Evolutionary conservation across 2,888 invertebrate species (phyloP).

Genomic region (Cephonodes hylas): DNA sequence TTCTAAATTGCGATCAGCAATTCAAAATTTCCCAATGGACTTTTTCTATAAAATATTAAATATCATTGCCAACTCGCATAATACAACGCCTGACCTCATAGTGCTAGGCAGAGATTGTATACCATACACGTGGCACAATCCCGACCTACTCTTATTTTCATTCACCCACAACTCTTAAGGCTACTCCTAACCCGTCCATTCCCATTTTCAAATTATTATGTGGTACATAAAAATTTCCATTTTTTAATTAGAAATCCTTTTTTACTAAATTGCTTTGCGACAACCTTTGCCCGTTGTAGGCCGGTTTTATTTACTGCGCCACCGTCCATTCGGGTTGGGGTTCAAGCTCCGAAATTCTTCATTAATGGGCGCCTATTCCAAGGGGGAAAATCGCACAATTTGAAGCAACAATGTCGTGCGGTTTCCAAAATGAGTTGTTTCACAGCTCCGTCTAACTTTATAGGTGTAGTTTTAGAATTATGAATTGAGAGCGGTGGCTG

Average conservation of each 20-base stretch:
- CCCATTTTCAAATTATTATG: neutral
- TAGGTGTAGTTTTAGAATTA: neutral
- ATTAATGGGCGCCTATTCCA: constrained; percentile 17
- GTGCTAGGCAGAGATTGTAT: too few species aligned
- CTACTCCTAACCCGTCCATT: neutral
- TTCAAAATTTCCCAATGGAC: too few species aligned
- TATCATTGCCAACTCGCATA: too few species aligned
- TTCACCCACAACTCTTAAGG: neutral
- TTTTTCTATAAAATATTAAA: too few species aligned
- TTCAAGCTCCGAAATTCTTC: constrained; percentile 16
- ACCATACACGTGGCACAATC: too few species aligned
- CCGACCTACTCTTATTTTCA: too few species aligned
- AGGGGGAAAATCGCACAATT: constrained; percentile 11
- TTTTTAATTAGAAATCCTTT: constrained; percentile 13
- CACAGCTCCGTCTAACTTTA: neutral
- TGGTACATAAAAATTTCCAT: neutral
- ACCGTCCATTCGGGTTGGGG: constrained; percentile 6
- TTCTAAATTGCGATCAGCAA: too few species aligned
- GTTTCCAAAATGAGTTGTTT: constrained; percentile 14
- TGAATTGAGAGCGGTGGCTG: neutral
- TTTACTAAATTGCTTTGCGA: constrained; percentile 13
- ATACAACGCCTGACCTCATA: too few species aligned
- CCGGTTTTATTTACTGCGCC: constrained; percentile 17
- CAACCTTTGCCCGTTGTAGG: constrained; percentile 9
- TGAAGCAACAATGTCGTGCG: constrained; percentile 13